Base-by-base conservation (phyloP, 2,888 invertebrate genomes). In the Harmothoe impar region DNA sequence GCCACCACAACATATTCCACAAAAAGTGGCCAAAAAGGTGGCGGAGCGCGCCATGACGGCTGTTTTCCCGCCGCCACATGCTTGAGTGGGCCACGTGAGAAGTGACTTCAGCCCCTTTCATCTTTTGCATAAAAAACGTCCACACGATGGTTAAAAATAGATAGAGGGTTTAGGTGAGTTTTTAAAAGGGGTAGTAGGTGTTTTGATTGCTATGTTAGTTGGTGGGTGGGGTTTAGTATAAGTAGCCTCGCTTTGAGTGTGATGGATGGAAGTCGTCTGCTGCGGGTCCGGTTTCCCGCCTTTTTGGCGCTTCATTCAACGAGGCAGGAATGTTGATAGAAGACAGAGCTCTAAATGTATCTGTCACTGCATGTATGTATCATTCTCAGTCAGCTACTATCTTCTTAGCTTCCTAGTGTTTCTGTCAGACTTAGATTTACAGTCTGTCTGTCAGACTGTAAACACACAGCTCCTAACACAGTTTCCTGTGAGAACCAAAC, bases 301-400 rank as follows among this genome's bases (percentile, higher is more conserved):
- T 62, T 62, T 62, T 62, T 62, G 20, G 62, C 20, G 62, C 62
- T 3, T 62, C 62, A 62, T 62, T 62, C 62, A 62, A 62, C n/a
- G 3, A n/a, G n/a, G 62, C 62, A n/a, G 20, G 62, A 62, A 62
- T 62, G 23, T n/a, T n/a, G 62, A 62, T 62, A 20, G 23, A 7
- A 62, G 62, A n/a, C 62, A 62, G n/a, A 43, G n/a, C 20, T 62
- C 23, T 62, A 62, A 62, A 5, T n/a, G 23, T 62, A 62, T 62
- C 23, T 62, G 20, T 62, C 62, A 43, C 43, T 7, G 43, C 43
- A 43, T 62, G 62, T 62, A n/a, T 62, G 23, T 5, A 62, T 62
- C 62, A n/a, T 62, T n/a, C 23, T 62, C 62, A 62, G 7, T 62
- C 12, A 43, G 43, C 43, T 43, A 43, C 43, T 43, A 43, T 43